Evolutionary conservation across 2,888 invertebrate genomes (phyloP).

Genomic region (Melieria picta): DNA sequence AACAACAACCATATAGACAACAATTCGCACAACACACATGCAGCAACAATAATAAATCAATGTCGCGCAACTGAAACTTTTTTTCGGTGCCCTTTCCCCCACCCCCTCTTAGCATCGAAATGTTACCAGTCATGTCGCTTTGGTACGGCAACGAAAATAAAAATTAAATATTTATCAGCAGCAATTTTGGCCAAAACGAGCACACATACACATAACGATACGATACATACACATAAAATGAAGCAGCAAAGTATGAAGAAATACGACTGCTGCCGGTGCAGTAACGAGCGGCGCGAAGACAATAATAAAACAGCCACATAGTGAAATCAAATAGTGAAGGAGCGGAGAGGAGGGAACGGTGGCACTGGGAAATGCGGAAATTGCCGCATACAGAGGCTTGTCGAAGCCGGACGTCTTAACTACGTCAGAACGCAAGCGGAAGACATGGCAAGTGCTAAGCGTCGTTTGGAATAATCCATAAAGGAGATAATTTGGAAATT

Average conservation of each 20-base stretch:
- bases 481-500: constrained; percentile 32
- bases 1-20: too few relatives aligned
- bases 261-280: neutral
- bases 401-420: constrained; percentile 14
- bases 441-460: constrained; percentile 10
- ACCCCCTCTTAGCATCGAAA: too few relatives aligned
- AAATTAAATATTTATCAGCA: constrained; percentile 60
- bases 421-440: constrained; percentile 5
- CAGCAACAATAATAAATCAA: constrained; percentile 29
- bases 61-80: constrained; percentile 5
- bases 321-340: too few relatives aligned
- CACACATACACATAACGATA: too few relatives aligned
- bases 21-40: too few relatives aligned
- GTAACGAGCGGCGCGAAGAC: neutral
- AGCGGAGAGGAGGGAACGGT: too few relatives aligned
- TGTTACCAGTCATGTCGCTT: too few relatives aligned
- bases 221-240: too few relatives aligned
- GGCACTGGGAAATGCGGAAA: neutral
- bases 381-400: constrained; percentile 26
- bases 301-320: too few relatives aligned
- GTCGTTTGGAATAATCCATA: neutral
- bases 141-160: constrained; percentile 56
- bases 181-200: constrained; percentile 45
- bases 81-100: too few relatives aligned
- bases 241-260: neutral